phyloP scores from a whole-genome alignment of 2,797 vertebrate species.

The Sciurus vulgaris region DNA sequence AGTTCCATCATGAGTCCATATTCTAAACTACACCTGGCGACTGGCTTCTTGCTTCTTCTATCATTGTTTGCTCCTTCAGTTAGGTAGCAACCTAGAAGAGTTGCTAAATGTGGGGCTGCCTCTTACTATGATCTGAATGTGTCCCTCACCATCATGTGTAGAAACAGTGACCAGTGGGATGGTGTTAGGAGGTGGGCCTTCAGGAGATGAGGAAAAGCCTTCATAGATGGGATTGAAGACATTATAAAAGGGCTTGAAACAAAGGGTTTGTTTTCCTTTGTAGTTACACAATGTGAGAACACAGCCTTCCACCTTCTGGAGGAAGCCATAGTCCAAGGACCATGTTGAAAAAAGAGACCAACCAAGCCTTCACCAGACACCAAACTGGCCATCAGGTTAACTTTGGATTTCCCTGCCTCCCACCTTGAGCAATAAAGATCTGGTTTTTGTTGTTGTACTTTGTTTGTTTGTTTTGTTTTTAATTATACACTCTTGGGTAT shows the following conservation, averaged over 20 bases:
- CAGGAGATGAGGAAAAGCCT: background rate
- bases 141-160: too few species aligned
- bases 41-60: background rate
- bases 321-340: background rate
- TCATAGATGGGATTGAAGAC: too few species aligned
- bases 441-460: background rate
- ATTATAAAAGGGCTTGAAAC: too few species aligned
- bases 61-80: background rate
- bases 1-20: too few species aligned
- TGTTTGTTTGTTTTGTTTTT: too few species aligned
- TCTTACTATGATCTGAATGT: background rate
- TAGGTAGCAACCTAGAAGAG: background rate
- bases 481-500: background rate
- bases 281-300: background rate
- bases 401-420: background rate
- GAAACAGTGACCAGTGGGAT: background rate
- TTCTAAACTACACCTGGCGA: background rate
- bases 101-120: background rate
- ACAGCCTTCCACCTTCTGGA: accelerated
- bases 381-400: background rate
- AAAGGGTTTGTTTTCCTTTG: background rate
- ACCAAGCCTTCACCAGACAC: too few species aligned
- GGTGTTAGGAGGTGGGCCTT: background rate
- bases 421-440: background rate
- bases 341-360: background rate